These are phyloP conservation scores for Nanorana parkeri DNA, from an alignment of 2,113 vertebrate genomes.

Conservation along the genomic window DNA sequence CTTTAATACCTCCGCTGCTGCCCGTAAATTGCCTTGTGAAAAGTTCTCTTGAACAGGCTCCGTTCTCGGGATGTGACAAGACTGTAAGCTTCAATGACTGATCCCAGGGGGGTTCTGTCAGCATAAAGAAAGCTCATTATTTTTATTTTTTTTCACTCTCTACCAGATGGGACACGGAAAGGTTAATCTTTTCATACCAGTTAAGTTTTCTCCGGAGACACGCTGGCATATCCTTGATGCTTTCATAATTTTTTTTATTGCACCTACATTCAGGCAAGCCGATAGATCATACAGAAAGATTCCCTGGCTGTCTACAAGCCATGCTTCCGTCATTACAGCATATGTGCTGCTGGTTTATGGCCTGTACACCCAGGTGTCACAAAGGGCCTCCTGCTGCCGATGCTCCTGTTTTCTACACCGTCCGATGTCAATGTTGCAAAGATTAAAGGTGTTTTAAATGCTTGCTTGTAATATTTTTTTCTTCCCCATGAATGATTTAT, in stretches of 20 bases:
- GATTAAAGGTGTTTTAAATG: too few species aligned
- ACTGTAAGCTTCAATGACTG: background rate
- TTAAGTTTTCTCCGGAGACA: constrained; percentile 5
- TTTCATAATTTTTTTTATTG: background rate
- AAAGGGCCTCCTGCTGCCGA: too few species aligned
- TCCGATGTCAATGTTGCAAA: too few species aligned
- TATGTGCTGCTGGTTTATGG: too few species aligned
- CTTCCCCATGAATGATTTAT: too few species aligned
- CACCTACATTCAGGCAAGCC: background rate
- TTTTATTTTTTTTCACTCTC: background rate
- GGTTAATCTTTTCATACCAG: constrained; percentile 6
- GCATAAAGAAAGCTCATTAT: constrained; percentile 7
- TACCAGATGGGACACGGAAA: background rate
- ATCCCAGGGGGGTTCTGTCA: background rate
- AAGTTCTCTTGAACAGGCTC: background rate
- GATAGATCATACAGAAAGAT: too few species aligned
- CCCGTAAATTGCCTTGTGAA: too few species aligned
- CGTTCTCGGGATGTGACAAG: background rate
- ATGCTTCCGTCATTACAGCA: too few species aligned
- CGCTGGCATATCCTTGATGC: background rate
- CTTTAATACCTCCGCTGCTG: background rate
- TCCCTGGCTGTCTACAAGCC: too few species aligned
- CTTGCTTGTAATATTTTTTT: too few species aligned
- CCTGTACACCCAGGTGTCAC: too few species aligned
- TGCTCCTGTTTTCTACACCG: too few species aligned